Evolutionary conservation across 2,888 invertebrate species (phyloP), one percentile per base, ranked within the genome.

Genomic region (Leptinotarsa juncta): DNA sequence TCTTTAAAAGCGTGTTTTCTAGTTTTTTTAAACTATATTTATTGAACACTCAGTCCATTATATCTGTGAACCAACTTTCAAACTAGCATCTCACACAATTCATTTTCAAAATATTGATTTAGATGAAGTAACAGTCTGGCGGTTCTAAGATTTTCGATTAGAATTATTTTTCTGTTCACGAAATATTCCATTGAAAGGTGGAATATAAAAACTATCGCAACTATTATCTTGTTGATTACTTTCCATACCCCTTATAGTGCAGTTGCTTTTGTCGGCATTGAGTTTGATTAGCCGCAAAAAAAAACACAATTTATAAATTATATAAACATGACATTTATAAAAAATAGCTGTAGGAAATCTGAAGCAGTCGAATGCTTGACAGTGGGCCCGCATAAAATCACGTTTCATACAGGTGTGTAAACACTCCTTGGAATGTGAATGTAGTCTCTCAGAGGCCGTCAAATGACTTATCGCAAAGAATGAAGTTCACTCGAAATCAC

Each of bases 381-480:
- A 62, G 10, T 42, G 32, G 62, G 42, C 62, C 32, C 5, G 62
- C 62, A 62, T 62, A 32, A n/a, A 62, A 62, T 62, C 62, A 62
- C 62, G 62, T 62, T 62, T 16, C 62, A 62, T 32, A n/a, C 62
- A 62, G 62, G 62, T 62, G 62, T 62, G 62, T 62, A 62, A 62
- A 62, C 62, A 62, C 62, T 62, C 62, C 62, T 62, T 62, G 62
- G 62, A 62, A 62, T 62, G 62, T 62, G 62, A 62, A 62, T 62
- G 62, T 62, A 62, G 26, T 32, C 18, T 32, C 16, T 3, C 32
- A 62, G 16, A 62, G 62, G 32, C 62, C 26, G 62, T 42, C 26
- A 32, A 42, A 62, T n/a, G 32, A 16, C 62, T 62, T 62, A 42
- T 32, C 26, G 16, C 62, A 62, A 18, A n/a, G 42, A 62, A 62